A percentile compares a stretch with the other conserved stretches of the same genome.
phyloP scores from a whole-genome alignment of 2,113 vertebrate species.

The Natator depressus region DNA sequence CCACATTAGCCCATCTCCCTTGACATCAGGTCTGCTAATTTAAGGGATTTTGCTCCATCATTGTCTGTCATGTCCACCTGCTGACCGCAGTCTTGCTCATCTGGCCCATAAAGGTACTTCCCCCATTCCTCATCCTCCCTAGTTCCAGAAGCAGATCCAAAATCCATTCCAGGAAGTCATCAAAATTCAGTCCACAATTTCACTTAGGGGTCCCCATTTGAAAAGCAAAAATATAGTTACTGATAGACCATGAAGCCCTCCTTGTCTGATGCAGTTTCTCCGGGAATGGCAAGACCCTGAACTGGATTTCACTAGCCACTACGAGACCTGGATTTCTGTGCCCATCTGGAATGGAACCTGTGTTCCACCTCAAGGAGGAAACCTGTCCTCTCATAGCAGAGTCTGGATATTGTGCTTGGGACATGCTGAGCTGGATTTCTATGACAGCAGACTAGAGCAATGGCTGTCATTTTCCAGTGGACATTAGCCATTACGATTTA shows the following conservation, averaged over 20 bases:
- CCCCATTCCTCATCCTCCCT: background rate
- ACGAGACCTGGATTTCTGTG: background rate
- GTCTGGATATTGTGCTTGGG: background rate
- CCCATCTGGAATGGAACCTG: background rate
- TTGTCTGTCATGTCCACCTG: background rate
- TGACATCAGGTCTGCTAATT: too few species aligned
- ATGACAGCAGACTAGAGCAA: background rate
- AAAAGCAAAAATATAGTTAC: background rate
- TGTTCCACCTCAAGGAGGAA: background rate
- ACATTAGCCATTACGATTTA: background rate
- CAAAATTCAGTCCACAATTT: background rate
- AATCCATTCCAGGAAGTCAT: background rate
- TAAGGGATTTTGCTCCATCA: background rate
- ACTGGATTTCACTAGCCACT: background rate
- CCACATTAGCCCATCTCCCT: background rate
- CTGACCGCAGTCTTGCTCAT: background rate
- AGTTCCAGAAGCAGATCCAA: background rate
- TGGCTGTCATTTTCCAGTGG: background rate
- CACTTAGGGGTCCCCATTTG: background rate
- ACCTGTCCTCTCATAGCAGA: background rate
- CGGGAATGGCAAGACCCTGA: background rate
- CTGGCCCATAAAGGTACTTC: background rate
- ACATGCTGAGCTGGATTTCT: background rate
- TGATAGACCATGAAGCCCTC: background rate
- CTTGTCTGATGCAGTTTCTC: background rate